Conservation (phyloP, 2,888 invertebrate genomes). For the Hypolimnas misippus region DNA sequence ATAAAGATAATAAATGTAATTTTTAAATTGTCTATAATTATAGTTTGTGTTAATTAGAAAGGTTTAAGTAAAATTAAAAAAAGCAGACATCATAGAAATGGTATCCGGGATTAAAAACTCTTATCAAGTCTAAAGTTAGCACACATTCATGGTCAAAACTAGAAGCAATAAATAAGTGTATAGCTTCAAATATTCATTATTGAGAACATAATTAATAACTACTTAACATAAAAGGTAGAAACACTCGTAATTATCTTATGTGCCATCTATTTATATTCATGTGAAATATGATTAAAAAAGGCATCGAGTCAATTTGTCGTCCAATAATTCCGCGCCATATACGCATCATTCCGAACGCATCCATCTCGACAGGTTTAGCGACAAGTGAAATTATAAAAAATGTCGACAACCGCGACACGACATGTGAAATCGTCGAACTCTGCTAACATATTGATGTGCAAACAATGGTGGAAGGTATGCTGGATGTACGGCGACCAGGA, state of each 20-base stretch:
- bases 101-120: too few relatives aligned
- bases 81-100: too few relatives aligned
- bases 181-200: background rate
- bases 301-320: slow-evolving; percentile 27
- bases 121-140: too few relatives aligned
- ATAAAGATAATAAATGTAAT: too few relatives aligned
- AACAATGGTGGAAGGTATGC: slow-evolving; percentile 95
- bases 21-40: too few relatives aligned
- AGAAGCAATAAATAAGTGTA: too few relatives aligned
- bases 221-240: background rate
- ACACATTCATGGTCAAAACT: too few relatives aligned
- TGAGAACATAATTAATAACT: background rate
- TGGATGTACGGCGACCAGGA: slow-evolving; percentile 94
- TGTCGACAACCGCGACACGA: slow-evolving; percentile 80
- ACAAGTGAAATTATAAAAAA: slow-evolving; percentile 52
- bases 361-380: slow-evolving; percentile 33
- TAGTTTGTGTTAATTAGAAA: too few relatives aligned
- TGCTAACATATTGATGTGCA: slow-evolving; percentile 91
- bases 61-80: too few relatives aligned
- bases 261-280: background rate
- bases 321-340: slow-evolving; percentile 33
- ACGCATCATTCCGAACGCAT: slow-evolving; percentile 38
- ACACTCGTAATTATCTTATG: background rate
- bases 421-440: slow-evolving; percentile 83
- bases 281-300: slow-evolving; percentile 14